These are phyloP conservation scores for Corythoichthys haematopterus DNA, from an alignment of 2,113 vertebrate genomes.

Conservation along the genomic window DNA sequence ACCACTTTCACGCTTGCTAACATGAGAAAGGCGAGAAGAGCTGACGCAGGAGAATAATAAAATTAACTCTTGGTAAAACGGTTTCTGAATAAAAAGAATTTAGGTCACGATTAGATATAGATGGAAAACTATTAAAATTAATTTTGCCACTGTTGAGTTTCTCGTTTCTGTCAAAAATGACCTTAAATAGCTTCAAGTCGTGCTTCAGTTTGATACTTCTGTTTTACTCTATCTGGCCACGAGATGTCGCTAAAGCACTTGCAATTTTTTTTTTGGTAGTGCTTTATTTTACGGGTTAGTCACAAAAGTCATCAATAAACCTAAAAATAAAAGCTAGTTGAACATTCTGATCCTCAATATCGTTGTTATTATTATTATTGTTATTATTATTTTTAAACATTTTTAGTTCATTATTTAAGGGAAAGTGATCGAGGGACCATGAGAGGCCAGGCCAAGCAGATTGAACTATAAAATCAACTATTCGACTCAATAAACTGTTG, in stretches of 20 bases:
- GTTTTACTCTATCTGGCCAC: conserved; percentile 25
- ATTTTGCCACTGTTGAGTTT: neutral
- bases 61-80: neutral
- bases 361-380: no score
- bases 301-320: neutral
- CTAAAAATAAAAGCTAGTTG: no score
- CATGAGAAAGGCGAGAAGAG: neutral
- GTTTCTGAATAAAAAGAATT: conserved; percentile 9
- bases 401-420: no score
- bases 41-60: neutral
- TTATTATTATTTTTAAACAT: no score
- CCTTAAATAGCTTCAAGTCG: neutral
- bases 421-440: no score
- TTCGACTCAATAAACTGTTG: no score
- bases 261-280: neutral
- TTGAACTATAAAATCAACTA: no score
- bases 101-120: no score
- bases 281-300: neutral
- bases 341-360: no score
- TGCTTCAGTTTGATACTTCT: neutral
- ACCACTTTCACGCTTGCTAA: conserved; percentile 11
- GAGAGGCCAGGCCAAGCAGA: no score
- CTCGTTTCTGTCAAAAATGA: neutral
- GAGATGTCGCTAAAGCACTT: conserved; percentile 50
- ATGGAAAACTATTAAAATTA: neutral